Conservation (phyloP, 2,888 invertebrate species). For the Lycaena phlaeas region DNA sequence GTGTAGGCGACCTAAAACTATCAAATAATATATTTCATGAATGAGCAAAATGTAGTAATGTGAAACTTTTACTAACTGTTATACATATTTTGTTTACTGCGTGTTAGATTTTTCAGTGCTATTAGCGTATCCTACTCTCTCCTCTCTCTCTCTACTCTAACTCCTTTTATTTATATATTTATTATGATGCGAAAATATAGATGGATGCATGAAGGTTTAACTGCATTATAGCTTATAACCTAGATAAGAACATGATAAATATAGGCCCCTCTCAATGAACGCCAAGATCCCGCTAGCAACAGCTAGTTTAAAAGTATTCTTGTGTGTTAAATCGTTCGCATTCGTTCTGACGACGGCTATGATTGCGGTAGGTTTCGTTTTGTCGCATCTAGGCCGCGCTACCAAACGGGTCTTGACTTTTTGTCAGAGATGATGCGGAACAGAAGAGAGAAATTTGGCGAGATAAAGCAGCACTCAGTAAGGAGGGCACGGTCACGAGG, state of each 20-base stretch:
- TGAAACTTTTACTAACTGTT: background rate
- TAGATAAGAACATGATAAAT: no score
- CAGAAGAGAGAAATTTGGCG: conserved; percentile 68
- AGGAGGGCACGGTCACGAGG: conserved; percentile 67
- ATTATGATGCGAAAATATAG: no score
- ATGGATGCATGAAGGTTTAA: no score
- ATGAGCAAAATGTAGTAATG: background rate
- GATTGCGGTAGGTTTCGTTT: conserved; percentile 11
- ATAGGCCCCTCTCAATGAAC: no score
- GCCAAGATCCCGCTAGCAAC: no score
- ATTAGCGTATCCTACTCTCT: no score
- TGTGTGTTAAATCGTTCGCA: background rate
- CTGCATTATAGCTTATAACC: no score
- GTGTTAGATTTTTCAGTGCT: background rate
- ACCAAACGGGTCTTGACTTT: conserved; percentile 63
- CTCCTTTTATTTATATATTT: no score
- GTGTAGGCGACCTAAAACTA: no score
- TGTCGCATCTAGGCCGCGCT: conserved; percentile 59
- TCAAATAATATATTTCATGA: background rate
- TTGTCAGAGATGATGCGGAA: conserved; percentile 67
- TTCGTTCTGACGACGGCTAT: background rate
- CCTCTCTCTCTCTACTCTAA: no score
- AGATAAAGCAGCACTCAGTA: conserved; percentile 61
- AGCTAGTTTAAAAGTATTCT: background rate
- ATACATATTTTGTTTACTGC: background rate